Percentiles rank a stretch among this genome's conserved stretches.
These are phyloP conservation scores for Nasonia oneida DNA, from an alignment of 2,888 invertebrate genomes.

Conservation along the genomic window DNA sequence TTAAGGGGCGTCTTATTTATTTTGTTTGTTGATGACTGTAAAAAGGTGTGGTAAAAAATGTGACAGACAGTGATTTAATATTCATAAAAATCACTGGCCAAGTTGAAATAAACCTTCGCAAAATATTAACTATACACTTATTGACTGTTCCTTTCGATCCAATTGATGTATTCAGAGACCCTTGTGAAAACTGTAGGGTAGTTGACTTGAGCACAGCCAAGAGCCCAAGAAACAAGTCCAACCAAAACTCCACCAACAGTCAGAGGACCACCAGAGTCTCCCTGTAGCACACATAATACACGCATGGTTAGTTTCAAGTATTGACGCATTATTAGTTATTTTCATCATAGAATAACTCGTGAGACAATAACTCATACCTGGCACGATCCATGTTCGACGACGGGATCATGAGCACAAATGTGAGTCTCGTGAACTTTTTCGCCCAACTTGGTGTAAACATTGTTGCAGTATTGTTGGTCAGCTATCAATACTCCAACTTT, in stretches of 20 bases:
- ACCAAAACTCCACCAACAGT: slow-evolving; percentile 26
- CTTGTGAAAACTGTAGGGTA: slow-evolving; percentile 40
- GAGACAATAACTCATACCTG: slow-evolving; percentile 39
- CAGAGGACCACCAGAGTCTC: slow-evolving; percentile 59
- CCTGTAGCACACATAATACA: slow-evolving; percentile 22
- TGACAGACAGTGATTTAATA: no score
- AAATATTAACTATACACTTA: slow-evolving; percentile 24
- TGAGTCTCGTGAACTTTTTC: slow-evolving; percentile 14
- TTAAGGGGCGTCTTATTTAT: no score
- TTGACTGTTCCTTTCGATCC: slow-evolving; percentile 64
- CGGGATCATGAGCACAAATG: slow-evolving; percentile 57
- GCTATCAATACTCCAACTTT: slow-evolving; percentile 49
- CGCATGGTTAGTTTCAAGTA: background rate
- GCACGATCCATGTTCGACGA: slow-evolving; percentile 49
- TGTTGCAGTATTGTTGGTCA: slow-evolving; percentile 47
- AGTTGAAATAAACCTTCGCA: background rate
- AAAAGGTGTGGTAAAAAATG: no score
- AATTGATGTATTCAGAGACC: slow-evolving; percentile 67
- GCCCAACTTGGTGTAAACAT: background rate
- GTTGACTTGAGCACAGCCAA: background rate
- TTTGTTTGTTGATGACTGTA: no score
- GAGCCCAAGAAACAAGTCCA: slow-evolving; percentile 57
- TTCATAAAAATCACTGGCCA: no score
- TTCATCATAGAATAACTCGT: background rate
- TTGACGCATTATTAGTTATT: background rate